Percentiles rank a stretch among this genome's conserved stretches.
phyloP scores from a whole-genome alignment of 2,113 vertebrate genomes.

The Eupsittula cactorum region DNA sequence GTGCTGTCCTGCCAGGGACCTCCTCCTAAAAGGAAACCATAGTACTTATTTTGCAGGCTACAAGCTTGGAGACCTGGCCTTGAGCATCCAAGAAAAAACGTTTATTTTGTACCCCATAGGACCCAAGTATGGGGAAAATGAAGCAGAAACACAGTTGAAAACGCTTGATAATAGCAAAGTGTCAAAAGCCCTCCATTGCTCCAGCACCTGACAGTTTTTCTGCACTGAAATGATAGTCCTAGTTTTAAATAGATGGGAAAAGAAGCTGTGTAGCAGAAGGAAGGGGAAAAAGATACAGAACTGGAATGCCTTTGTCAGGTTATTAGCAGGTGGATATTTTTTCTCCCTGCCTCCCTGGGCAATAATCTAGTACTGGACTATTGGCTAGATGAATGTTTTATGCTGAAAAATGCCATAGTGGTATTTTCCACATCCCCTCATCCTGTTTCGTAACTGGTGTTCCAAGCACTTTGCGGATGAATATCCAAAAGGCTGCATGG shows the following conservation, averaged over 20 bases:
- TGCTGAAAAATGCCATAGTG: background rate
- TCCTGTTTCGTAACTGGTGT: background rate
- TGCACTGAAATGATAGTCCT: background rate
- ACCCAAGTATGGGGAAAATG: background rate
- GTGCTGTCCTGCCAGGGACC: background rate
- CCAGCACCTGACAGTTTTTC: background rate
- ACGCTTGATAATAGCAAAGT: background rate
- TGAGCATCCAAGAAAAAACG: background rate
- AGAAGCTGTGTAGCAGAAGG: background rate
- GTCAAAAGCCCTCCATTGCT: background rate
- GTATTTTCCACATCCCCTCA: background rate
- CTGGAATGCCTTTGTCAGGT: background rate
- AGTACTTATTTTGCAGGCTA: background rate
- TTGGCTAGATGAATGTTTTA: background rate
- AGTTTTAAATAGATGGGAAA: background rate
- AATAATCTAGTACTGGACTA: background rate
- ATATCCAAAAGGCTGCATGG: background rate
- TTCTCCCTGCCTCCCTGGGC: background rate
- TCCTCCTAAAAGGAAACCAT: background rate
- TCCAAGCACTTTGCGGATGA: slow-evolving; percentile 11
- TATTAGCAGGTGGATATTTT: background rate
- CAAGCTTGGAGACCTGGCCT: background rate
- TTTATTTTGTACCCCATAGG: background rate
- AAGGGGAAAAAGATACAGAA: no score
- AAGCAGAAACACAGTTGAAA: background rate